Conservation (phyloP, 2,888 invertebrate species). For the Suillia variegata region DNA sequence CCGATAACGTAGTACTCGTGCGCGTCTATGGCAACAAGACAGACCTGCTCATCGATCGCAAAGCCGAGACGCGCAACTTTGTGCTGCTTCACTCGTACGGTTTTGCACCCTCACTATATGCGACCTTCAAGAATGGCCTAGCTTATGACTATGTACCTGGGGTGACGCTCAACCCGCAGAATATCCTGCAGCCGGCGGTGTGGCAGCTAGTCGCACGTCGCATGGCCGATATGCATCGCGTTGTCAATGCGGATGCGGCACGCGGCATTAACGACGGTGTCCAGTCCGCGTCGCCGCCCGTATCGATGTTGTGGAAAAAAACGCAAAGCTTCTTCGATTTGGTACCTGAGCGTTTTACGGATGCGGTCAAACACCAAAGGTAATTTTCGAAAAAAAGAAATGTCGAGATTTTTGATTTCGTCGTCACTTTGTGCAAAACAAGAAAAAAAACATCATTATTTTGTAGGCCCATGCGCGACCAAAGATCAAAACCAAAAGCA, state of each 20-base stretch:
- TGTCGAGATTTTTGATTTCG: slow-evolving; percentile 28
- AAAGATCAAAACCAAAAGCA: no score
- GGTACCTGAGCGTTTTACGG: slow-evolving; percentile 73
- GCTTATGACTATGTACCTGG: slow-evolving; percentile 90
- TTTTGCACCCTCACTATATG: slow-evolving; percentile 85
- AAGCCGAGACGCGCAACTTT: slow-evolving; percentile 75
- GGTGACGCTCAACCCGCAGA: slow-evolving; percentile 71
- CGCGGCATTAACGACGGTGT: slow-evolving; percentile 9
- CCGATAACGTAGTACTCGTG: slow-evolving; percentile 75
- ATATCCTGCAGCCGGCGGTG: slow-evolving; percentile 69
- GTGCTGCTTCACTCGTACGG: slow-evolving; percentile 72
- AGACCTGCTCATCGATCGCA: slow-evolving; percentile 87
- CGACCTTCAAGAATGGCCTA: slow-evolving; percentile 91
- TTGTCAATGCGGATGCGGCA: slow-evolving; percentile 56
- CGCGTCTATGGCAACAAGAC: slow-evolving; percentile 93
- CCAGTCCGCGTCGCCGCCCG: slow-evolving; percentile 41
- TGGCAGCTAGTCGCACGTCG: slow-evolving; percentile 78
- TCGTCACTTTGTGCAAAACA: slow-evolving; percentile 34
- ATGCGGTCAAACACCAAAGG: slow-evolving; percentile 73
- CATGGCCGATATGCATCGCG: slow-evolving; percentile 84
- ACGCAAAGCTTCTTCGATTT: slow-evolving; percentile 74
- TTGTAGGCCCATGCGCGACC: slow-evolving; percentile 38
- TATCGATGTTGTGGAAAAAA: slow-evolving; percentile 79
- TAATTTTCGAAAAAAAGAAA: slow-evolving; percentile 62
- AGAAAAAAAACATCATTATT: no score